Evolutionary conservation across 2,113 vertebrate genomes (phyloP), one percentile per base, ranked within the genome.

Genomic region (Herpetotheres cachinnans): DNA sequence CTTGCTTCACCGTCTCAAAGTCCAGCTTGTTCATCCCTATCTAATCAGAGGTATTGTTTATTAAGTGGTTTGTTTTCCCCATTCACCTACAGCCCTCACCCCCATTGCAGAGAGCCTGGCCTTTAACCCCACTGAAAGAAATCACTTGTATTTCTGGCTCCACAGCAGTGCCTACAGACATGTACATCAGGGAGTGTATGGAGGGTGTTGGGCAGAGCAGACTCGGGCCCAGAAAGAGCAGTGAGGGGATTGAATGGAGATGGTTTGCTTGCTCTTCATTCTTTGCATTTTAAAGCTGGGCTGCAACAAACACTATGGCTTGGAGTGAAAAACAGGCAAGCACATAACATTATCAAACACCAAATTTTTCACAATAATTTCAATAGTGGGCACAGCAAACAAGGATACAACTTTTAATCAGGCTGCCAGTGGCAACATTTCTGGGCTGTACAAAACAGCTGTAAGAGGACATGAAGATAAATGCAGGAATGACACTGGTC

Each of bases 1-100:
- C 92, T 98, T 98, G 97, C 98, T 94, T 95, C 98, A 98, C 67
- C 36, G 27, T 97, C 80, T 97, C 97, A 98, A 98, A 98, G 98
- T 98, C 95, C 98, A 97, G 81, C 61, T 95, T 93, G 87, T 89
- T 66, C 86, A 91, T 93, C 94, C 77, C 87, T 98, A 98, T 98
- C 97, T 98, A 98, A 98, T 98, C 97, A 96, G 95, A 66, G 36
- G 26, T 95, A 80, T 50, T 86, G 49, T 95, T 97, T 97, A 91
- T 88, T 94, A 95, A 90, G 91, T 82, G 86, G 82, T 76, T 91
- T 97, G 93, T 97, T 95, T 95, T 89, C 74, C 50, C n/a, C 56
- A 56, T 26, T 81, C 76, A 72, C 63, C 63, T 63, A 27, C 44
- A 82, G 56, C 46, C 58, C 34, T 90, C 61, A 58, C 9, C 38